Evolutionary conservation across 2,888 invertebrate genomes (phyloP).

Genomic region (Escarpia spicata): DNA sequence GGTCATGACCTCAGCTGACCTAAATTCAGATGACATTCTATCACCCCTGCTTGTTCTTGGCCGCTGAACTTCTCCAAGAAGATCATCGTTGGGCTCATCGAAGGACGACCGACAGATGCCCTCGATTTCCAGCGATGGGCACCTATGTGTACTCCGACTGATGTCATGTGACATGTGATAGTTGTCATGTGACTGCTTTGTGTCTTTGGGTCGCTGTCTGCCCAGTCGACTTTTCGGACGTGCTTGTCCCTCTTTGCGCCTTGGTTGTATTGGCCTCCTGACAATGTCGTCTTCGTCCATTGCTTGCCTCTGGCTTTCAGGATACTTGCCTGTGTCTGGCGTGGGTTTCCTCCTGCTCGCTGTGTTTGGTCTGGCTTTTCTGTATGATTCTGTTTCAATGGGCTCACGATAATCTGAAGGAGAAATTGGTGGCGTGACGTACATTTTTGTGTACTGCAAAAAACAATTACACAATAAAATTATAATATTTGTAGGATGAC

Average conservation of each 20-base stretch:
- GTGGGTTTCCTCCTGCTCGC: background rate
- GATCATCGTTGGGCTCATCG: background rate
- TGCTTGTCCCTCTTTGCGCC: background rate
- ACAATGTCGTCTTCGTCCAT: background rate
- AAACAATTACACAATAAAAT: too few species aligned
- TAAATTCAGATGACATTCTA: background rate
- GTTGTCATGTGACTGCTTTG: background rate
- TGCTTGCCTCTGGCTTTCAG: background rate
- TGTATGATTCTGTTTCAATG: background rate
- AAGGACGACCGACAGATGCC: background rate
- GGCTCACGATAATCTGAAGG: background rate
- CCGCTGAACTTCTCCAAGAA: background rate
- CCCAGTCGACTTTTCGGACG: background rate
- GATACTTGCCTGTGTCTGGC: background rate
- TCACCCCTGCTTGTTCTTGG: background rate
- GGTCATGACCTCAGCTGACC: conserved; percentile 3
- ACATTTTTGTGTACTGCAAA: background rate
- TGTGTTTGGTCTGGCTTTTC: background rate
- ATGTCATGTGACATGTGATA: background rate
- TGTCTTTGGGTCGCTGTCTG: background rate
- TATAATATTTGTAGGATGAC: too few species aligned
- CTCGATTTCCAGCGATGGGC: background rate
- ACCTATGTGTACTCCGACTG: background rate
- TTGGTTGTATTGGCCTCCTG: background rate
- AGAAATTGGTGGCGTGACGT: background rate